Evolutionary conservation across 2,113 vertebrate genomes (phyloP).

Genomic region (Notothenia coriiceps): DNA sequence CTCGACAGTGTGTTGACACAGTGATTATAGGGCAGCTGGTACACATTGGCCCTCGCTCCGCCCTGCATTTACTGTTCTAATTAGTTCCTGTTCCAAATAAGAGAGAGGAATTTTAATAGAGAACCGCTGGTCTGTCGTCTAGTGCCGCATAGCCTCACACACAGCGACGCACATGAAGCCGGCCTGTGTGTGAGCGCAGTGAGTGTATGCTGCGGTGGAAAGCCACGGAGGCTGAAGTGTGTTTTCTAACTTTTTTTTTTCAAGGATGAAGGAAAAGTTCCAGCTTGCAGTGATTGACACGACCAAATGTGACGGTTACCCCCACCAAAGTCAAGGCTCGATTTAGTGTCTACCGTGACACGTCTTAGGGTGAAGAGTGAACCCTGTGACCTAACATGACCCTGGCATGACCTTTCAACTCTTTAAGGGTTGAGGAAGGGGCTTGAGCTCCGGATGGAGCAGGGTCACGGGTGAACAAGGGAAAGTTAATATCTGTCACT

Average conservation of each 20-base stretch:
- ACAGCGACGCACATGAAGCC: constrained; percentile 36
- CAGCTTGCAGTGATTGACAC: constrained; percentile 46
- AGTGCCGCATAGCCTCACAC: constrained; percentile 54
- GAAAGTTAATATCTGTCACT: constrained; percentile 76
- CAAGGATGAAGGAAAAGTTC: constrained; percentile 40
- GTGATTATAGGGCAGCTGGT: constrained; percentile 82
- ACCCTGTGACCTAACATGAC: constrained; percentile 73
- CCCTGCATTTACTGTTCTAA: constrained; percentile 83
- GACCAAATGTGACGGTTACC: constrained; percentile 48
- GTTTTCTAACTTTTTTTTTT: constrained; percentile 30
- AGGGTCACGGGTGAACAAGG: constrained; percentile 71
- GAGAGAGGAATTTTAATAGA: constrained; percentile 82
- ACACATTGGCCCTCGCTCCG: constrained; percentile 76
- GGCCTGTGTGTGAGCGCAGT: constrained; percentile 23
- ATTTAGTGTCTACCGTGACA: constrained; percentile 57
- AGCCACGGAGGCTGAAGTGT: constrained; percentile 12
- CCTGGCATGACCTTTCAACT: constrained; percentile 61
- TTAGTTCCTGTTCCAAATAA: constrained; percentile 83
- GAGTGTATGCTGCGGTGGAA: constrained; percentile 17
- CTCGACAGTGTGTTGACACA: constrained; percentile 80
- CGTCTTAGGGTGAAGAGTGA: constrained; percentile 51
- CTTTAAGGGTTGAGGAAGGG: constrained; percentile 54
- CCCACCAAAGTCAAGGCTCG: constrained; percentile 38
- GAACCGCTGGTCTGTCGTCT: constrained; percentile 72
- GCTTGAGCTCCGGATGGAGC: constrained; percentile 35